phyloP scores from a whole-genome alignment of 1,140 invertebrate species.

The Fragariocoptes setiger region DNA sequence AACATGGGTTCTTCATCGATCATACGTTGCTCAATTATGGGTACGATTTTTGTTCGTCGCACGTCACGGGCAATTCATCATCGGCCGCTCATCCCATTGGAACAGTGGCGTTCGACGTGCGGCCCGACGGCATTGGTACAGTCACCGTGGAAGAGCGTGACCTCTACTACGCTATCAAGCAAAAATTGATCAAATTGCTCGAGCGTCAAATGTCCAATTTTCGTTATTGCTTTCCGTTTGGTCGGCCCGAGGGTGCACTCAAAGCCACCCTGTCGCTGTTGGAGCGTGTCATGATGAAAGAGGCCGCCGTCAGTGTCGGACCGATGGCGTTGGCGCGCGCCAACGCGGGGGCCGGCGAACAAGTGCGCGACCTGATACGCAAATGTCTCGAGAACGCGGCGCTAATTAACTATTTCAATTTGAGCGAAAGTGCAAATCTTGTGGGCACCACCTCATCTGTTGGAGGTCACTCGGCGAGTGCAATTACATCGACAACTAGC shows the following conservation, averaged over 20 bases:
- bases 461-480: background rate
- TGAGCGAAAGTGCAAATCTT: slow-evolving; percentile 85
- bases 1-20: slow-evolving; percentile 80
- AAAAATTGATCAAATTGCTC: slow-evolving; percentile 55
- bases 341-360: slow-evolving; percentile 30
- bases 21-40: slow-evolving; percentile 92
- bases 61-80: slow-evolving; percentile 88
- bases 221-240: slow-evolving; percentile 93
- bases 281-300: slow-evolving; percentile 93
- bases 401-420: slow-evolving; percentile 74
- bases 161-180: slow-evolving; percentile 88
- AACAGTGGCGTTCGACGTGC: slow-evolving; percentile 19
- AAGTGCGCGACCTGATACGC: slow-evolving; percentile 76
- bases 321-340: too few species aligned
- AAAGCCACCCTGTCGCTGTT: slow-evolving; percentile 81
- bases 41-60: slow-evolving; percentile 92
- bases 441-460: slow-evolving; percentile 15
- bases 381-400: slow-evolving; percentile 64
- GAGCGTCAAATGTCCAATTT: slow-evolving; percentile 99
- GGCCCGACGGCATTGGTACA: slow-evolving; percentile 88
- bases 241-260: slow-evolving; percentile 75
- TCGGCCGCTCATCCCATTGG: slow-evolving; percentile 11
- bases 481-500: too few species aligned
- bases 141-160: slow-evolving; percentile 91
- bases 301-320: slow-evolving; percentile 82